Evolutionary conservation across 1,140 invertebrate species (phyloP), one percentile per base, ranked within the genome.

Genomic region (Octopus sinensis): DNA sequence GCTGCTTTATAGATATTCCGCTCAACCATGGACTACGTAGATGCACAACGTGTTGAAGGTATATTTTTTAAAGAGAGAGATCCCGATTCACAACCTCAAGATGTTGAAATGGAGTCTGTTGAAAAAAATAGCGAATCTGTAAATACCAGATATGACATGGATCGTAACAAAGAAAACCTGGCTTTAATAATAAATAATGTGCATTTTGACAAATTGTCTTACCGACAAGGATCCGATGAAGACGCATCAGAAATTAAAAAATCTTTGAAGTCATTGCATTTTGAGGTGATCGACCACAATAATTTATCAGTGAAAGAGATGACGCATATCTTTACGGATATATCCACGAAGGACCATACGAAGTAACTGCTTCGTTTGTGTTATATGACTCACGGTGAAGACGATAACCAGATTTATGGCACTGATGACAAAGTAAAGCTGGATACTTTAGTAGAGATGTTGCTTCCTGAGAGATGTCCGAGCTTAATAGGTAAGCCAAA

Each of bases 401-500:
- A 86, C 68, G 86, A 85, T 62, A 52, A 84, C n/a, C 17, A 4
- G 5, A 56, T 91, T 30, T 86, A 86, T 82, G 90, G 89, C 7
- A 80, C 84, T 0, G 86, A 91, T 80, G 86, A 87, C 7, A 71
- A 80, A 6, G 82, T 90, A 4, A 73, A 83, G 9, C 82, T 89
- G 43, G 83, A 85, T 78, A 83, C 86, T 23, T 85, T 89, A 53
- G 90, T 88, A 6, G 82, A 84, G 52, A 85, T 82, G 13, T 88
- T 88, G 30, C 88, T 86, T 52, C 81, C 87, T 12, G 80, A 84
- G 43, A 80, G 80, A 10, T 90, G 88, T 81, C 86, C 84, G 5
- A 80, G 79, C 7, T 81, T 91, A 53, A 79, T 78, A 13, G 86
- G 85, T 23, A 91, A 90, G 83, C 90, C 90, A 51, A 91, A 90